Conservation (phyloP, 2,113 vertebrate genomes). For the Oreochromis niloticus region DNA sequence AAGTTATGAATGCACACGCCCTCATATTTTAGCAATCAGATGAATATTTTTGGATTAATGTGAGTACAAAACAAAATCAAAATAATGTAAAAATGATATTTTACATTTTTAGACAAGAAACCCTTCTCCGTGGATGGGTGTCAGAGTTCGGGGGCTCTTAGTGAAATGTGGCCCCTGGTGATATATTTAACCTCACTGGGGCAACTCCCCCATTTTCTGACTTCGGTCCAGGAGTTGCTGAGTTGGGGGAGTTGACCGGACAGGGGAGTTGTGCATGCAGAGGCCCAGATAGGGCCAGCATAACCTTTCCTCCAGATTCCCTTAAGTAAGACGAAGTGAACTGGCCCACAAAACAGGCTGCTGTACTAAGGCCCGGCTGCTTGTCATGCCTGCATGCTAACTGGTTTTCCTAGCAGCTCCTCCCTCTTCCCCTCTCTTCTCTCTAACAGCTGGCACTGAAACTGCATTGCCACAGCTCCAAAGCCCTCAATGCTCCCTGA, state of each 20-base stretch:
- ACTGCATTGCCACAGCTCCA: background rate
- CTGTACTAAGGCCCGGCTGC: constrained; percentile 33
- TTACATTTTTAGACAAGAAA: background rate
- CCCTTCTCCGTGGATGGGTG: background rate
- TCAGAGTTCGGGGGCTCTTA: background rate
- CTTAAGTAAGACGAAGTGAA: constrained; percentile 38
- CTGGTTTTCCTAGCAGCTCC: constrained; percentile 29
- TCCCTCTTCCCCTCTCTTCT: constrained; percentile 9
- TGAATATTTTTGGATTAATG: background rate
- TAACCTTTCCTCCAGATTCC: constrained; percentile 72
- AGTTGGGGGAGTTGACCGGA: constrained; percentile 32
- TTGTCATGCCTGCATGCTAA: constrained; percentile 42
- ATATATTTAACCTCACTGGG: constrained; percentile 60
- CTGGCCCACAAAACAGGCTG: constrained; percentile 59
- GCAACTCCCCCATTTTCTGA: constrained; percentile 29
- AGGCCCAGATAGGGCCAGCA: constrained; percentile 48
- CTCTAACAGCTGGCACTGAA: constrained; percentile 24
- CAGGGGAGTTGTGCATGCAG: constrained; percentile 40
- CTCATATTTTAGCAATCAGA: background rate
- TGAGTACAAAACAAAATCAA: background rate
- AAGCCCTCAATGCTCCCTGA: constrained; percentile 34
- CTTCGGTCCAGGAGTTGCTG: constrained; percentile 35
- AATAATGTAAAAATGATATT: background rate
- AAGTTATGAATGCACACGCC: background rate
- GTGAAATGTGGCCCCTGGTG: constrained; percentile 30